A percentile compares a stretch with the other conserved stretches of the same genome.
Conservation (phyloP, 2,888 invertebrate species). For the Furcula furcula region DNA sequence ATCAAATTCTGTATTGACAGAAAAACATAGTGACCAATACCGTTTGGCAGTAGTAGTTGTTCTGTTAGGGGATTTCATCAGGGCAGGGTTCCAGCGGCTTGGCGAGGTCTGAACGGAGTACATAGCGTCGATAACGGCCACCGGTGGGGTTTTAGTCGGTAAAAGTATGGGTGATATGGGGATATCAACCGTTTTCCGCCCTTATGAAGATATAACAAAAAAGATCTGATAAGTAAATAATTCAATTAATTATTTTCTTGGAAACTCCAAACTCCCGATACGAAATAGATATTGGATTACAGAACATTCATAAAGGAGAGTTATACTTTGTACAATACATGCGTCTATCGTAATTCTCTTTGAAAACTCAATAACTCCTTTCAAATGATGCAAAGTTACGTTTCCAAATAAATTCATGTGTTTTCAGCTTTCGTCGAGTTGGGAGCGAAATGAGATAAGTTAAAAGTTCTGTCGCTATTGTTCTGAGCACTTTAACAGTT, state of each 20-base stretch:
- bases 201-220: too few relatives aligned
- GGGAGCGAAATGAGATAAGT: conserved; percentile 1
- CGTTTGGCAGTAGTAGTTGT: too few relatives aligned
- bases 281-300: conserved; percentile 10
- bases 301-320: background rate
- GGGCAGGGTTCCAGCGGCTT: too few relatives aligned
- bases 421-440: background rate
- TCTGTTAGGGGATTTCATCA: too few relatives aligned
- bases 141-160: too few relatives aligned
- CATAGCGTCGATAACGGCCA: too few relatives aligned
- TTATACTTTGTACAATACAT: background rate
- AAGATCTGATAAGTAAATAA: too few relatives aligned
- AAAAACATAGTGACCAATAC: too few relatives aligned
- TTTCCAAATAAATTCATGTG: background rate
- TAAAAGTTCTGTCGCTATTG: background rate
- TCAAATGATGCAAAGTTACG: background rate
- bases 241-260: background rate
- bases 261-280: conserved; percentile 6
- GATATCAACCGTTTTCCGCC: too few relatives aligned
- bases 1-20: too few relatives aligned
- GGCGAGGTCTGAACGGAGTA: too few relatives aligned
- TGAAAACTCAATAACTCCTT: conserved; percentile 9
- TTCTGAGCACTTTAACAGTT: background rate
- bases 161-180: too few relatives aligned
- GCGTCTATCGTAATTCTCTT: conserved; percentile 6